These are phyloP conservation scores for Limnodromus scolopaceus DNA, from an alignment of 2,797 vertebrate genomes.

Conservation along the genomic window DNA sequence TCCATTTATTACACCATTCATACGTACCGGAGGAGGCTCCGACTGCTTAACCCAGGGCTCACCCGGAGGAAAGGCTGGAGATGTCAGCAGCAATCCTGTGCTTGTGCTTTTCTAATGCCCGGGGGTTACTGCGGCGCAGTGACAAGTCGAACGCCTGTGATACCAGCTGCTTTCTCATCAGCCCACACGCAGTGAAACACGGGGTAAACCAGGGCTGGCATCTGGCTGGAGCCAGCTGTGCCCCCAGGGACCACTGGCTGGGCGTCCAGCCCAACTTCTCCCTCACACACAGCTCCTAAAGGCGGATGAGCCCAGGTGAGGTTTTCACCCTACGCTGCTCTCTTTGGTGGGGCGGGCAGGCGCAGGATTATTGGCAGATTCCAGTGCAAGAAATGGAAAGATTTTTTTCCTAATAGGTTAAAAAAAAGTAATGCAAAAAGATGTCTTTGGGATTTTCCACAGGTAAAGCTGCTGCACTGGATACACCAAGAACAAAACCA, in stretches of 20 bases:
- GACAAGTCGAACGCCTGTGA: fast-evolving
- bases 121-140: neutral
- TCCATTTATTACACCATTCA: neutral
- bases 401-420: neutral
- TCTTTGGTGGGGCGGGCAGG: neutral
- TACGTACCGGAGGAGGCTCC: neutral
- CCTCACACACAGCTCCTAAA: neutral
- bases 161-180: neutral
- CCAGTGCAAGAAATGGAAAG: neutral
- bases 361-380: neutral
- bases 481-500: neutral
- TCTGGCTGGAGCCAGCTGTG: neutral
- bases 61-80: neutral
- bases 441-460: neutral
- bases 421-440: neutral
- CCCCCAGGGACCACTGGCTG: neutral
- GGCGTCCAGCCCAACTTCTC: neutral
- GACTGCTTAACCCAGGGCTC: neutral
- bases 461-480: neutral
- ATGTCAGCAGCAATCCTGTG: neutral
- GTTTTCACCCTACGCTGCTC: neutral
- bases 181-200: neutral
- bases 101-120: neutral
- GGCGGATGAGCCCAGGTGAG: neutral
- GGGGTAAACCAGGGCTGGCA: fast-evolving